phyloP scores from a whole-genome alignment of 2,797 vertebrate genomes.

The Clarias pachynema region DNA sequence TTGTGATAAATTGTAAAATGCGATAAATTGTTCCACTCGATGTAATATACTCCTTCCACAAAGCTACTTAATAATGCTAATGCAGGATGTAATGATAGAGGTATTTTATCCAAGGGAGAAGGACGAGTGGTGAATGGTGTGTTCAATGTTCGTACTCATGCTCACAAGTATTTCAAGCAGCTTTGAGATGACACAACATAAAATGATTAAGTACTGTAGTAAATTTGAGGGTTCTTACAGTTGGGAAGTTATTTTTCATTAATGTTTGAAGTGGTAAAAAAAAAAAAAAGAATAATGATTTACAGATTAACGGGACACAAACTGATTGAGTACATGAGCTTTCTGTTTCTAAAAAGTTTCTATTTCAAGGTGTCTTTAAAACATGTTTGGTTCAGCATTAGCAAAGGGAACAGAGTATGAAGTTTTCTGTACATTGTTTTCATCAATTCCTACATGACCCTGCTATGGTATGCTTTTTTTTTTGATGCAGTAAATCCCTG shows the following conservation, averaged over 20 bases:
- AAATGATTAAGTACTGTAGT: background rate
- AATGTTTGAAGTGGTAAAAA: background rate
- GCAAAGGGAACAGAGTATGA: background rate
- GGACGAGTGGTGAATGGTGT: background rate
- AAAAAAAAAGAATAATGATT: background rate
- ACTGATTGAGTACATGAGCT: background rate
- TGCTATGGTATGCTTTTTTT: background rate
- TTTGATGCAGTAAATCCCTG: background rate
- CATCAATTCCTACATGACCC: background rate
- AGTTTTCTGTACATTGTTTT: background rate
- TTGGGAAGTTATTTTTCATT: background rate
- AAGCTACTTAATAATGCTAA: background rate
- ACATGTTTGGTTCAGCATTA: background rate
- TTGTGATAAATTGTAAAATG: too few species aligned
- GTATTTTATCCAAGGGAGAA: background rate
- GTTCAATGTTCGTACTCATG: background rate
- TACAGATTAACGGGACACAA: background rate
- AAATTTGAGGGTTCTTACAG: too few species aligned
- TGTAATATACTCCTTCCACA: background rate
- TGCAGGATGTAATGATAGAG: background rate
- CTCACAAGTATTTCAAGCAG: background rate
- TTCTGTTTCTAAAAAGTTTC: background rate
- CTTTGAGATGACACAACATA: background rate
- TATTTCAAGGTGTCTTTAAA: background rate
- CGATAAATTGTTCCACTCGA: background rate